These are phyloP conservation scores for Chauna torquata DNA, from an alignment of 2,113 vertebrate genomes.

Conservation along the genomic window DNA sequence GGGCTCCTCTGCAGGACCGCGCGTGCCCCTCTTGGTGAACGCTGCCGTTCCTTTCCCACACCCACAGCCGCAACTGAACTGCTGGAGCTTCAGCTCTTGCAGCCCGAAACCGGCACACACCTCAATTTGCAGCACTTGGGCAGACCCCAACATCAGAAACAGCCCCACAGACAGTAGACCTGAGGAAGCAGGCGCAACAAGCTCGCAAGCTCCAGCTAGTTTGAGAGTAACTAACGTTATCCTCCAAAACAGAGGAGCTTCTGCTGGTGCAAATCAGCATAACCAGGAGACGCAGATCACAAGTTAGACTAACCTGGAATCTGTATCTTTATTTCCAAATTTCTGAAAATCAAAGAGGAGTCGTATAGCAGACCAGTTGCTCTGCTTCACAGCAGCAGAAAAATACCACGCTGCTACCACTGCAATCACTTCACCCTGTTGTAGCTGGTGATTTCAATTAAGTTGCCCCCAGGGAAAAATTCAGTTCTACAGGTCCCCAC, in stretches of 20 bases:
- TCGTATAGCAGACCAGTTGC: fast-evolving
- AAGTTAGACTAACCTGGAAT: neutral
- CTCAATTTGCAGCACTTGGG: neutral
- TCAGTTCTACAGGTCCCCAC: neutral
- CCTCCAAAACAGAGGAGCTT: neutral
- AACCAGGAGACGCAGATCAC: neutral
- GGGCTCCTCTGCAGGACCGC: too few relatives aligned
- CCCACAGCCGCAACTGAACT: neutral
- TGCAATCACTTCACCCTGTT: neutral
- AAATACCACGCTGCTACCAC: too few relatives aligned
- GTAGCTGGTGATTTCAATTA: neutral
- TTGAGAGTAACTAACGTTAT: neutral
- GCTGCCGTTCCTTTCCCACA: neutral
- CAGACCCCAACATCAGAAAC: neutral
- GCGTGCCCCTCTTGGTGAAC: too few relatives aligned
- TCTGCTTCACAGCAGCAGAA: neutral
- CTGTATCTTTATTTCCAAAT: neutral
- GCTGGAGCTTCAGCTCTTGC: neutral
- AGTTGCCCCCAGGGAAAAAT: neutral
- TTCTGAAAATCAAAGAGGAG: neutral
- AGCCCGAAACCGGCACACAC: neutral
- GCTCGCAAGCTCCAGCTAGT: neutral
- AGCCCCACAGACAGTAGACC: too few relatives aligned
- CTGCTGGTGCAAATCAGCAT: neutral
- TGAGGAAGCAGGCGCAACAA: fast-evolving